Evolutionary conservation across 2,113 vertebrate genomes (phyloP).

Genomic region (Atractosteus spatula): DNA sequence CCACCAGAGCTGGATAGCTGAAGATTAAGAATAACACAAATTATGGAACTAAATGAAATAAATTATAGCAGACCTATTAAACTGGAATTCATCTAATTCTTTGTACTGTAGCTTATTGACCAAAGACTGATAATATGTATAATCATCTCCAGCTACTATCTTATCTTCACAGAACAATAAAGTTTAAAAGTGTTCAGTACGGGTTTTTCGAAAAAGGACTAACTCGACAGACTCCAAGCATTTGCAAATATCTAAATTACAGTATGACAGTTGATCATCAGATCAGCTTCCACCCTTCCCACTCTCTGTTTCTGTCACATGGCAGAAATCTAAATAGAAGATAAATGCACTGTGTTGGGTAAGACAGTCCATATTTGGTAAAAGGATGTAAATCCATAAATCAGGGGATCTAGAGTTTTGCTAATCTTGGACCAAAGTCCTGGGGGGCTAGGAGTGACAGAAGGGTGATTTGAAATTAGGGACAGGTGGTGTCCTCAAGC

Average conservation of each 20-base stretch:
- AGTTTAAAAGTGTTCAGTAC: too few species aligned
- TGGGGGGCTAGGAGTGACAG: background rate
- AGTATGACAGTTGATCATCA: background rate
- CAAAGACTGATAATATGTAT: too few species aligned
- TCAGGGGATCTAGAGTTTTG: too few species aligned
- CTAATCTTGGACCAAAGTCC: too few species aligned
- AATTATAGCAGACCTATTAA: too few species aligned
- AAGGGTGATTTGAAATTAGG: background rate
- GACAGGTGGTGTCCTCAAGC: background rate
- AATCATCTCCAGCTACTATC: too few species aligned
- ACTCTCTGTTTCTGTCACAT: too few species aligned
- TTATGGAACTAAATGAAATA: too few species aligned
- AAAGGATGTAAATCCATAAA: background rate
- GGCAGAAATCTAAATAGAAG: background rate
- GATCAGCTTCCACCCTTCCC: background rate
- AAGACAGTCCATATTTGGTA: slow-evolving; percentile 14
- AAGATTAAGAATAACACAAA: slow-evolving; percentile 10
- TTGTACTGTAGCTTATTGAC: too few species aligned
- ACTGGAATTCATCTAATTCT: too few species aligned
- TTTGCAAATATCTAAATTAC: background rate
- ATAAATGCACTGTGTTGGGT: slow-evolving; percentile 6
- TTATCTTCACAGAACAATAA: too few species aligned
- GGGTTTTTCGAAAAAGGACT: too few species aligned
- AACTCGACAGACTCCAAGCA: background rate
- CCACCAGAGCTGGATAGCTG: slow-evolving; percentile 52